Conservation (phyloP, 2,888 invertebrate species). For the Chalcis sispes region DNA sequence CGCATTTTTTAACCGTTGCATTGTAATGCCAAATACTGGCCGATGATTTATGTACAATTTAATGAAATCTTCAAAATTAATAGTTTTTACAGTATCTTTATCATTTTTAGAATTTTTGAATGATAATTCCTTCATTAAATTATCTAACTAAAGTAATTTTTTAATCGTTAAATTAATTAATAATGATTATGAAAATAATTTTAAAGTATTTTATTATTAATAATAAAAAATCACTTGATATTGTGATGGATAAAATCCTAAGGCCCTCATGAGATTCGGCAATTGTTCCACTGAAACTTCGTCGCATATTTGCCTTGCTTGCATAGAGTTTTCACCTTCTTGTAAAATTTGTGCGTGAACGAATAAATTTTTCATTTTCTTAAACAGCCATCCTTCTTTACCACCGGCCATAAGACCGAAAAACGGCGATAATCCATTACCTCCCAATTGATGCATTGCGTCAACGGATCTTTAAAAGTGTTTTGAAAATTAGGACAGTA, state of each 20-base stretch:
- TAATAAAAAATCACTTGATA: slow-evolving; percentile 80
- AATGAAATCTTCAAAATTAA: slow-evolving; percentile 83
- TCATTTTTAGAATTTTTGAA: slow-evolving; percentile 77
- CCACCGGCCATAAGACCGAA: slow-evolving; percentile 85
- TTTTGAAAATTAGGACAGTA: slow-evolving; percentile 58
- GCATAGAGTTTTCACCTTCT: slow-evolving; percentile 83
- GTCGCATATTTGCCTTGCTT: slow-evolving; percentile 80
- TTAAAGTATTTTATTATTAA: slow-evolving; percentile 1
- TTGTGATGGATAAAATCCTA: slow-evolving; percentile 86
- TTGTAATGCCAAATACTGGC: slow-evolving; percentile 79
- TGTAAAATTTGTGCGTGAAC: slow-evolving; percentile 86
- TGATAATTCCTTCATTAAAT: slow-evolving; percentile 79
- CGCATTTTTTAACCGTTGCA: slow-evolving; percentile 75
- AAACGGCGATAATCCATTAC: slow-evolving; percentile 81
- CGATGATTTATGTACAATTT: slow-evolving; percentile 83
- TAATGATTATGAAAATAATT: not conserved
- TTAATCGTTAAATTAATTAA: not conserved
- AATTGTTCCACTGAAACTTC: slow-evolving; percentile 82
- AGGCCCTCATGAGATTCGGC: slow-evolving; percentile 84
- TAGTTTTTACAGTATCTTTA: slow-evolving; percentile 76
- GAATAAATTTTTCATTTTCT: slow-evolving; percentile 85
- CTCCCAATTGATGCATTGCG: slow-evolving; percentile 77
- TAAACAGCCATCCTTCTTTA: slow-evolving; percentile 83
- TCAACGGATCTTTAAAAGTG: slow-evolving; percentile 78
- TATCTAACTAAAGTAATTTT: no score